Evolutionary conservation across 2,888 invertebrate genomes (phyloP).

Genomic region (Lithophane leautieri): DNA sequence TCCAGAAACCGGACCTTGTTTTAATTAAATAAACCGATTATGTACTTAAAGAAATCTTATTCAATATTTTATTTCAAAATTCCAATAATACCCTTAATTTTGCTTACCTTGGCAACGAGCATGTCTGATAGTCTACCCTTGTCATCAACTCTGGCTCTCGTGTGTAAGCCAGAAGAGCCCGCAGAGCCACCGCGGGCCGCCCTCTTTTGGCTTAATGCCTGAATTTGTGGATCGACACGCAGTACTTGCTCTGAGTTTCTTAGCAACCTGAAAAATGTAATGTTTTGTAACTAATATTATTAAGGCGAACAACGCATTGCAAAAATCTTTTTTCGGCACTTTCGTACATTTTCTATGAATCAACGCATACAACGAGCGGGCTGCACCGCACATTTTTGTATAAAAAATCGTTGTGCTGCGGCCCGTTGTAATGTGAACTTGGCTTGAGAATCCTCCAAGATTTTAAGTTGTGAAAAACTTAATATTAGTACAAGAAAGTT

Average conservation of each 20-base stretch:
- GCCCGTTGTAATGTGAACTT: neutral
- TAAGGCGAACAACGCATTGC: neutral
- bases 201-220: conserved; percentile 78
- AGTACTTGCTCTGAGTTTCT: conserved; percentile 85
- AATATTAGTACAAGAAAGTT: neutral
- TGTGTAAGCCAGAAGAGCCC: conserved; percentile 42
- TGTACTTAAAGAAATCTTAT: neutral
- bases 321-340: neutral
- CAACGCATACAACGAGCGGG: neutral
- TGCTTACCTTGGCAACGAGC: conserved; percentile 84
- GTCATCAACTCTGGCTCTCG: conserved; percentile 89
- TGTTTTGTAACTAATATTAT: conserved; percentile 1
- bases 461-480: neutral
- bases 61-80: neutral
- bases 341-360: neutral
- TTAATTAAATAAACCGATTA: neutral
- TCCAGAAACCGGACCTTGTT: neutral
- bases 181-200: conserved; percentile 56
- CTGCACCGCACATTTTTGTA: neutral
- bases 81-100: neutral
- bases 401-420: too few species aligned
- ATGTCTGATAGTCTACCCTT: conserved; percentile 90
- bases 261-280: conserved; percentile 76
- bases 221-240: conserved; percentile 79
- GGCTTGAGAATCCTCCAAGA: neutral